Base-by-base conservation (phyloP, 2,888 invertebrate genomes). In the Eupithecia subfuscata region DNA sequence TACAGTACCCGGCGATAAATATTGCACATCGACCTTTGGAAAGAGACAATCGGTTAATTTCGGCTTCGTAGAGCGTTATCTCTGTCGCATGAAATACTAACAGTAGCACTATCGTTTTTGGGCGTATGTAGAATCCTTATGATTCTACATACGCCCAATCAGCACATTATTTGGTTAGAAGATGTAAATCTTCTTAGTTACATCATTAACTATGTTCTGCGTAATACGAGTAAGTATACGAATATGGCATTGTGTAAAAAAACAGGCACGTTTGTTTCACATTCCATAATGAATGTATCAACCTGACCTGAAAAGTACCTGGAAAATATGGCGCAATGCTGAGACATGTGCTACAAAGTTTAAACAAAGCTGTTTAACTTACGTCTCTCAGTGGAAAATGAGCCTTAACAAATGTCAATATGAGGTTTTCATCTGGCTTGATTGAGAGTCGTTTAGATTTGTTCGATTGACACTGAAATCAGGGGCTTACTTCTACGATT, bases 211-310 rank as follows among this genome's bases (percentile, higher is more conserved):
- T 71, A 68, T 77, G 74, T 81, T 82, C 77, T 82, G 75, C 80
- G 75, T 84, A 81, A n/a, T n/a, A n/a, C n/a, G n/a, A n/a, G 79
- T 80, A 71, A 80, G 78, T 83, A 80, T 81, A 82, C 83, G 81
- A 84, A 83, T 84, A 85, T 82, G 84, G 84, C 81, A 81, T 83
- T 84, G 84, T 88, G 85, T 85, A 83, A 80, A 83, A 45, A 83
- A 88, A 85, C 84, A 86, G 83, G 85, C 82, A 83, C 82, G 84
- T 83, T 84, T 86, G 84, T 84, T 81, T 83, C 83, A 84, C 87
- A 91, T 90, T 90, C 89, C 84, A 84, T 82, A n/a, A 81, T 80
- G 83, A 85, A 87, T 89, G 87, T 87, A 88, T 90, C 88, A 87
- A 80, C 75, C 71, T 72, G 25, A 68, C n/a, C 40, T 67, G 63